Percentiles rank a stretch among this genome's conserved stretches.
These are phyloP conservation scores for Nettapus auritus DNA, from an alignment of 2,113 vertebrate species.

Conservation along the genomic window DNA sequence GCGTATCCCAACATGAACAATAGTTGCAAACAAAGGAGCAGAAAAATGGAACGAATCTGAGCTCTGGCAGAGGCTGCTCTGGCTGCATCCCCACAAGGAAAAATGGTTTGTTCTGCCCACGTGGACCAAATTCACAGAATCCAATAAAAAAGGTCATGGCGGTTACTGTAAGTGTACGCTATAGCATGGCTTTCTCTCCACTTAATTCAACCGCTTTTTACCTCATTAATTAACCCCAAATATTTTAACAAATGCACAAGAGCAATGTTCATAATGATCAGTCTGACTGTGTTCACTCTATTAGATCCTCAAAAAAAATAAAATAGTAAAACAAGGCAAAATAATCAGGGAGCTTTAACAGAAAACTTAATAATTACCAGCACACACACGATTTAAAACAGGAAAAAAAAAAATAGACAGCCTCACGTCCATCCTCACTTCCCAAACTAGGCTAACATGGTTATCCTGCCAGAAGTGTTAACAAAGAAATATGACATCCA, in stretches of 20 bases:
- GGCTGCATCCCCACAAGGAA: background rate
- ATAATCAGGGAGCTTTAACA: background rate
- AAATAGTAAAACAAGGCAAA: background rate
- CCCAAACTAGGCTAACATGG: background rate
- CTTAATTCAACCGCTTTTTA: background rate
- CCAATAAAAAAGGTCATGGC: background rate
- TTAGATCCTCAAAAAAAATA: background rate
- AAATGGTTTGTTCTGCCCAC: background rate
- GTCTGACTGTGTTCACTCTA: background rate
- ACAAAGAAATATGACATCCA: background rate
- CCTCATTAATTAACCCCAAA: background rate
- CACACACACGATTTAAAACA: background rate
- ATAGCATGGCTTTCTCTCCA: background rate
- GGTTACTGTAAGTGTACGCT: background rate
- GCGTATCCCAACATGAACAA: background rate
- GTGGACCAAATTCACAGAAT: background rate
- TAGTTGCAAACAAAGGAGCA: background rate
- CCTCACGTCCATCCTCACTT: background rate
- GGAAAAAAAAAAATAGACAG: background rate
- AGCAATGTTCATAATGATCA: background rate
- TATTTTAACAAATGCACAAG: background rate
- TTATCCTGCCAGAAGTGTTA: background rate
- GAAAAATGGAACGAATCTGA: background rate
- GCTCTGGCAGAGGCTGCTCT: background rate
- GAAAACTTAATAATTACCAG: background rate